Percentiles rank a stretch among this genome's conserved stretches.
Evolutionary conservation across 2,113 vertebrate species (phyloP).

Genomic region (Psittacus erithacus): DNA sequence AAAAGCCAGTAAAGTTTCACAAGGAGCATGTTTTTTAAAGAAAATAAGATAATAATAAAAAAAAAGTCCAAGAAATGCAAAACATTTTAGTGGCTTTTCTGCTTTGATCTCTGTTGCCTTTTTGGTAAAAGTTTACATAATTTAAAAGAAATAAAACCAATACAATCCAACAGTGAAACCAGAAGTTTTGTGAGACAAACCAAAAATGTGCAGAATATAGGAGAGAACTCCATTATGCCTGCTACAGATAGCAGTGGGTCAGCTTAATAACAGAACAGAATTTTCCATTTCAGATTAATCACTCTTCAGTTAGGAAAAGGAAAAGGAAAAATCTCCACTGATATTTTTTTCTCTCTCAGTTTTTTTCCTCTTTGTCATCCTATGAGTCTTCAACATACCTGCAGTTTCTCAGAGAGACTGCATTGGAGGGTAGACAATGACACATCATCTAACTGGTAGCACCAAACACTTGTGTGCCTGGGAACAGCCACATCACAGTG

Average conservation of each 20-base stretch:
- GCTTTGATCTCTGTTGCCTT: not conserved
- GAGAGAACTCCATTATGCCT: not conserved
- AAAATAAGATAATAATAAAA: not conserved
- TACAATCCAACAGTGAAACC: not conserved
- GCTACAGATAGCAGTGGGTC: not conserved
- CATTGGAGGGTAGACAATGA: not conserved
- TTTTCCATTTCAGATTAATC: not conserved
- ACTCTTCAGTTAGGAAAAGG: not conserved
- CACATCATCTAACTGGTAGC: not conserved
- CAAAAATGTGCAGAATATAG: not conserved
- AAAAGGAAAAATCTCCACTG: not conserved
- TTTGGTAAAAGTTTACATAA: not conserved
- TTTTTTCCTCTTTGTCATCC: not conserved
- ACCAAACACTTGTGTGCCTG: not conserved
- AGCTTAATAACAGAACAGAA: not conserved
- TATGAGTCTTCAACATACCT: not conserved
- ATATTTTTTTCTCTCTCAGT: not conserved
- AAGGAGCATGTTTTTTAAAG: not conserved
- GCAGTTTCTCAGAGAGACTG: not conserved
- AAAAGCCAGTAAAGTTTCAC: not conserved
- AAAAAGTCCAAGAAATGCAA: not conserved
- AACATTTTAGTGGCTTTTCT: not conserved
- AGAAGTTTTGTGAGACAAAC: not conserved
- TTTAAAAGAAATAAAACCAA: not conserved
- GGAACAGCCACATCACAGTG: accelerated